These are phyloP conservation scores for Lacanobia wlatinum DNA, from an alignment of 2,888 invertebrate species.

Conservation along the genomic window DNA sequence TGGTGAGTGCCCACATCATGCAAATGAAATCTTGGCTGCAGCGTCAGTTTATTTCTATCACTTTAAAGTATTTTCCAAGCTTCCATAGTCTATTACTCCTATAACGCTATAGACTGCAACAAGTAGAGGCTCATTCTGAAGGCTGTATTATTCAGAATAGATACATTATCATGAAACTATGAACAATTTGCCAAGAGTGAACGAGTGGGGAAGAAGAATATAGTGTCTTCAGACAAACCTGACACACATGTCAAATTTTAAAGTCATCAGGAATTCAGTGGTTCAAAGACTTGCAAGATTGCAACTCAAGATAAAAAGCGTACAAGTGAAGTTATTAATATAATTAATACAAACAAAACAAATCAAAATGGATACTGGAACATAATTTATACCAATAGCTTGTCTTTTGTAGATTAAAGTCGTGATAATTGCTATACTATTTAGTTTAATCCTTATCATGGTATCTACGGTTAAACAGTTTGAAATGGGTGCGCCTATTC, in stretches of 20 bases:
- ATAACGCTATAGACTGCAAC: too few relatives aligned
- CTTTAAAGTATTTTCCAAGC: not conserved
- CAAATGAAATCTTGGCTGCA: not conserved
- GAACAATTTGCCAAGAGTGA: too few relatives aligned
- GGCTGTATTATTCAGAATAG: too few relatives aligned
- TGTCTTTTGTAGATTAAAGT: not conserved
- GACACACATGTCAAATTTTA: too few relatives aligned
- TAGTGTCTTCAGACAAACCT: not conserved
- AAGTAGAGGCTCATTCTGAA: too few relatives aligned
- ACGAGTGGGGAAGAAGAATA: too few relatives aligned
- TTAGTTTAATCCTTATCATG: constrained; percentile 18
- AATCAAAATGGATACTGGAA: not conserved
- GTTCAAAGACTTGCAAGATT: too few relatives aligned
- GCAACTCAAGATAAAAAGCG: too few relatives aligned
- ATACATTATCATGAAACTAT: too few relatives aligned
- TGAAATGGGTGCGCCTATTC: constrained; percentile 29
- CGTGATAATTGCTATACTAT: not conserved
- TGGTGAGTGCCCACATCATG: not conserved
- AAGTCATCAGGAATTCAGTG: too few relatives aligned
- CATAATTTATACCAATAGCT: not conserved
- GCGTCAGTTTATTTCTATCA: not conserved
- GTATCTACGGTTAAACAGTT: constrained; percentile 15
- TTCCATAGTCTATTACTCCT: too few relatives aligned
- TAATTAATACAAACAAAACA: not conserved
- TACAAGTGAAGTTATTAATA: not conserved